These are phyloP conservation scores for Biston betularia DNA, from an alignment of 2,888 invertebrate genomes.

Conservation along the genomic window DNA sequence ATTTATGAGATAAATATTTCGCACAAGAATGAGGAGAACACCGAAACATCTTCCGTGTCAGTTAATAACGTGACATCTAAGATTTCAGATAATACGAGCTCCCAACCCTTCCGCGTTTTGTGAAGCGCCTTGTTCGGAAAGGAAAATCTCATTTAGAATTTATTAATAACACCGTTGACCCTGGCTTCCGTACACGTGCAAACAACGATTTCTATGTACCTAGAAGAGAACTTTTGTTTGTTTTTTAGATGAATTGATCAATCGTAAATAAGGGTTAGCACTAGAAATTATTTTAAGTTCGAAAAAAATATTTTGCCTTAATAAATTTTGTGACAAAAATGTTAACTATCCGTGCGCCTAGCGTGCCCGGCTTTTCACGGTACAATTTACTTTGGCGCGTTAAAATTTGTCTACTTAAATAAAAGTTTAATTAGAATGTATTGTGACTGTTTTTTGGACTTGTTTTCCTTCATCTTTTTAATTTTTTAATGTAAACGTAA, in stretches of 20 bases:
- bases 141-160: slow-evolving; percentile 1
- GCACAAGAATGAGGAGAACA: background rate
- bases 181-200: background rate
- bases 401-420: too few relatives aligned
- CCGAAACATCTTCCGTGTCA: slow-evolving; percentile 9
- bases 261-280: too few relatives aligned
- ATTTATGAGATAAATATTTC: background rate
- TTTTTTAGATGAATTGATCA: background rate
- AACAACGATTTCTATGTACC: background rate
- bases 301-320: too few relatives aligned
- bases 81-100: slow-evolving; percentile 8
- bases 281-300: too few relatives aligned
- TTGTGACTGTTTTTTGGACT: too few relatives aligned
- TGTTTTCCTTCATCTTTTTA: too few relatives aligned
- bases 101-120: slow-evolving; percentile 4
- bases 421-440: too few relatives aligned
- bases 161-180: background rate
- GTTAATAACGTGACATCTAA: slow-evolving; percentile 5
- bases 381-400: too few relatives aligned
- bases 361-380: too few relatives aligned
- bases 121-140: background rate
- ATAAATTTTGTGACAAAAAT: too few relatives aligned
- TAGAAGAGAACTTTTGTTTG: background rate
- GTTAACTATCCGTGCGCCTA: too few relatives aligned
- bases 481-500: too few relatives aligned